phyloP scores from a whole-genome alignment of 2,888 invertebrate species.

The Cerastis rubricosa region DNA sequence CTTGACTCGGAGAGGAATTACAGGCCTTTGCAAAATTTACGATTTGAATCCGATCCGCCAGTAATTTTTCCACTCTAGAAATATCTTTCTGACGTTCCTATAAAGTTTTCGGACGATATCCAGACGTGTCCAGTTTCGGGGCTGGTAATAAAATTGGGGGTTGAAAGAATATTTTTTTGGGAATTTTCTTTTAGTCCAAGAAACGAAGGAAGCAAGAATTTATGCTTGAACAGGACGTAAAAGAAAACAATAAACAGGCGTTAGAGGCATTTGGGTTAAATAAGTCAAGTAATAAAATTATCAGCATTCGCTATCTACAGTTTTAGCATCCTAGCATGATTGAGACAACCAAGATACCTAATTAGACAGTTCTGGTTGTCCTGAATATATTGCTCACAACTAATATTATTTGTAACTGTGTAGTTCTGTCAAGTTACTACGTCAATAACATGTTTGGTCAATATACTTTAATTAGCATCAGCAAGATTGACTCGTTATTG shows the following conservation, averaged over 20 bases:
- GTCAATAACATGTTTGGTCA: constrained; percentile 7
- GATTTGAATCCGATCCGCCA: constrained; percentile 64
- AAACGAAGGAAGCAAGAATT: constrained; percentile 11
- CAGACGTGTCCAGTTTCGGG: constrained; percentile 39
- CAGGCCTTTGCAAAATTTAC: constrained; percentile 60
- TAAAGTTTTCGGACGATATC: constrained; percentile 57
- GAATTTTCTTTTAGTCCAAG: constrained; percentile 15
- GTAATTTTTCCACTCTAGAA: constrained; percentile 48
- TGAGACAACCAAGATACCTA: background rate
- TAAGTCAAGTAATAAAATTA: background rate
- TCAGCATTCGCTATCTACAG: background rate
- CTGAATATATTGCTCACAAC: background rate
- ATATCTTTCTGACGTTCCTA: constrained; percentile 29
- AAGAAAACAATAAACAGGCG: background rate
- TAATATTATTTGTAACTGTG: background rate
- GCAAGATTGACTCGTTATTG: background rate
- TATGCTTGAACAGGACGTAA: background rate
- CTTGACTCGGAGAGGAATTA: constrained; percentile 67
- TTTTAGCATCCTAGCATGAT: background rate
- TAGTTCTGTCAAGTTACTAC: background rate
- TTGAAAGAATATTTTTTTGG: background rate
- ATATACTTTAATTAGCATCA: constrained; percentile 25
- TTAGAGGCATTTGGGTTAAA: background rate
- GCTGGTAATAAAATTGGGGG: constrained; percentile 28
- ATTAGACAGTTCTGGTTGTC: background rate